Evolutionary conservation across 2,113 vertebrate species (phyloP).

Genomic region (Marmota monax): DNA sequence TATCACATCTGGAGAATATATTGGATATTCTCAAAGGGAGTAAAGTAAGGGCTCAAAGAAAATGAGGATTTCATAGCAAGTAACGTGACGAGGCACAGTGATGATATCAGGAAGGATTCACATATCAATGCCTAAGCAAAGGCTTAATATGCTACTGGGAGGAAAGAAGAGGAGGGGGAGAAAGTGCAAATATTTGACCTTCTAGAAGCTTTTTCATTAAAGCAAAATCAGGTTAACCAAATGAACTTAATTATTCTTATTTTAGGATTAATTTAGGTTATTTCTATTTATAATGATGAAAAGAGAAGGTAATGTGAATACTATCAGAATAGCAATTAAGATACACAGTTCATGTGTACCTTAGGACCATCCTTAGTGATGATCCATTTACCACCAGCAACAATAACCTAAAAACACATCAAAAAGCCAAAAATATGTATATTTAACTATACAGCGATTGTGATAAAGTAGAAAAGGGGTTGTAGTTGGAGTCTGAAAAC

Average conservation of each 20-base stretch:
- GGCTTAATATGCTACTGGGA: neutral
- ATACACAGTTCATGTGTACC: neutral
- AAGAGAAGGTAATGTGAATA: neutral
- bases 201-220: neutral
- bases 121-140: neutral
- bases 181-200: neutral
- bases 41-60: neutral
- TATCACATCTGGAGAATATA: neutral
- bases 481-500: neutral
- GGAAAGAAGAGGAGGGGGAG: neutral
- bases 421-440: neutral
- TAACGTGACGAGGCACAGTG: neutral
- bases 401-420: neutral
- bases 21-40: neutral
- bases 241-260: neutral
- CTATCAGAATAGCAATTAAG: constrained; percentile 25
- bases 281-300: neutral
- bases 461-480: neutral
- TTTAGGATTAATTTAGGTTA: neutral
- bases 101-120: neutral
- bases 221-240: neutral
- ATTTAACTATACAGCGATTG: neutral
- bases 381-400: neutral
- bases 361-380: neutral
- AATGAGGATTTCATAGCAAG: neutral